Evolutionary conservation across 2,113 vertebrate species (phyloP).

Genomic region (Ceyx margarethae): DNA sequence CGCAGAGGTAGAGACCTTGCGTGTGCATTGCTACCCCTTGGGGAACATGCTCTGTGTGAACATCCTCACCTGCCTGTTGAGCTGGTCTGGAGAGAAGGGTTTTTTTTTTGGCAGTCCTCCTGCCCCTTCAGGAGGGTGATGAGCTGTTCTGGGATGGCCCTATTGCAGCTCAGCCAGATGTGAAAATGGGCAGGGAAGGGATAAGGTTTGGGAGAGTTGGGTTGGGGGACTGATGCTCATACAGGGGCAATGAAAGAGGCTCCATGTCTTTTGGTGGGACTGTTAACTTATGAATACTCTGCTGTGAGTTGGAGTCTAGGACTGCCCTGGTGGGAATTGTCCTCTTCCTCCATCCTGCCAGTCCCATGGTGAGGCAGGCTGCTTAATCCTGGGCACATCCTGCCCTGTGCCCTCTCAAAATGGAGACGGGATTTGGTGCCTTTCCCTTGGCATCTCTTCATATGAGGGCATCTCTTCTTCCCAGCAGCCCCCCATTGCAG

Average conservation of each 20-base stretch:
- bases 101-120: not conserved
- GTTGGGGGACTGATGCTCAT: not conserved
- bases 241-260: not conserved
- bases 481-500: not conserved
- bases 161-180: not conserved
- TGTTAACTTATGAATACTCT: not conserved
- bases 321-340: not conserved
- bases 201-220: not conserved
- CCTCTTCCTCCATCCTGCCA: not conserved
- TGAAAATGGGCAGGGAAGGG: not conserved
- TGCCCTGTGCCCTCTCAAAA: rapidly evolving
- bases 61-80: not conserved
- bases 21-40: not conserved
- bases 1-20: not conserved
- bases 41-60: not conserved
- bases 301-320: not conserved
- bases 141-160: not conserved
- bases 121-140: not conserved
- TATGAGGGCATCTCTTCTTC: not conserved
- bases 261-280: not conserved
- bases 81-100: not conserved
- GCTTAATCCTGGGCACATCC: not conserved
- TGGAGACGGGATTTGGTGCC: not conserved
- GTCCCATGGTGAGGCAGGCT: not conserved
- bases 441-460: not conserved